A percentile compares a stretch with the other conserved stretches of the same genome.
phyloP scores from a whole-genome alignment of 2,797 vertebrate species.

The Pseudochaenichthys georgianus region DNA sequence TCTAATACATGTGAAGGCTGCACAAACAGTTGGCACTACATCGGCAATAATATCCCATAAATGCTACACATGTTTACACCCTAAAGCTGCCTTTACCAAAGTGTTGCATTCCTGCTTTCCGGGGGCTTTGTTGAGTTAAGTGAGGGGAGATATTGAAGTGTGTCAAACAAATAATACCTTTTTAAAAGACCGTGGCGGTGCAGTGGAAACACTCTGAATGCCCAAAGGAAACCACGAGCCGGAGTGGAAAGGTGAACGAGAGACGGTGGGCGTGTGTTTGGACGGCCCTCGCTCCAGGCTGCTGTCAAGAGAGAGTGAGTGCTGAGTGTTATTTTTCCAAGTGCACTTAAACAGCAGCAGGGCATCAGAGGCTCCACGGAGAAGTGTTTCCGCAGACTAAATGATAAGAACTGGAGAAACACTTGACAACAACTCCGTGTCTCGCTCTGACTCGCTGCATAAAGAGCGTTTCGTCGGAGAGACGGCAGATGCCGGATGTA shows the following conservation, averaged over 20 bases:
- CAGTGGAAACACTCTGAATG: constrained; percentile 39
- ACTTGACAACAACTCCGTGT: constrained; percentile 29
- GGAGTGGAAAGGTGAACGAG: constrained; percentile 9
- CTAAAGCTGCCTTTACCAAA: no score
- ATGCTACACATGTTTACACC: no score
- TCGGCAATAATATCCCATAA: no score
- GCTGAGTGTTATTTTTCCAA: constrained; percentile 67
- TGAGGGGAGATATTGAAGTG: neutral
- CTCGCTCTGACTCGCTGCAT: constrained; percentile 16
- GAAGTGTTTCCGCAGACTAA: constrained; percentile 66
- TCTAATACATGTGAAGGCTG: neutral
- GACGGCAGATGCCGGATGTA: neutral
- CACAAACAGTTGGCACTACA: no score
- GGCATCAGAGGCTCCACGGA: constrained; percentile 63
- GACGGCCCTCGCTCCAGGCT: constrained; percentile 55
- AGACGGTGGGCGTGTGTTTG: constrained; percentile 33
- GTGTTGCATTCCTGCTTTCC: no score
- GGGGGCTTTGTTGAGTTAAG: neutral
- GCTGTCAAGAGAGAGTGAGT: constrained; percentile 61
- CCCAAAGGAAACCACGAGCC: constrained; percentile 39
- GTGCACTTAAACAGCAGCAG: constrained; percentile 70
- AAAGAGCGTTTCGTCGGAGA: constrained; percentile 5
- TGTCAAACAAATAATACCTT: neutral
- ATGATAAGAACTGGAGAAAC: constrained; percentile 61
- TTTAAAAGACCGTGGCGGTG: rapidly evolving